Evolutionary conservation across 2,888 invertebrate species (phyloP).

Genomic region (Hoplodrina blanda): DNA sequence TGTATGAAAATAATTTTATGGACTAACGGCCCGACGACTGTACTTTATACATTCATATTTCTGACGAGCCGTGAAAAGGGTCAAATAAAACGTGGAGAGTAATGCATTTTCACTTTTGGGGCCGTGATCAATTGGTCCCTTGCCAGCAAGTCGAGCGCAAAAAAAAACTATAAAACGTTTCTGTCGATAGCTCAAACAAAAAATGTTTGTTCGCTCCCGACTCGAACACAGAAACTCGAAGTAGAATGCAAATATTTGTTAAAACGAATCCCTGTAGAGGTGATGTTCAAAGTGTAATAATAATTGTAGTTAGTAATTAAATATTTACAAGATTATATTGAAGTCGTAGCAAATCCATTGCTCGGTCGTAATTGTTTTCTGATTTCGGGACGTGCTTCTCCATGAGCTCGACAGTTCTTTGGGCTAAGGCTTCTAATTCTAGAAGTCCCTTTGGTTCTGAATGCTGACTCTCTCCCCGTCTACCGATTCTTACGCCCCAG

Average conservation of each 20-base stretch:
- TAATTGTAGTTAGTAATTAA: background rate
- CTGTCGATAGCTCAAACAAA: slow-evolving; percentile 32
- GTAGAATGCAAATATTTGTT: slow-evolving; percentile 31
- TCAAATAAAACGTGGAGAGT: slow-evolving; percentile 43
- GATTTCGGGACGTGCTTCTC: slow-evolving; percentile 68
- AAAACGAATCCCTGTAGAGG: slow-evolving; percentile 3
- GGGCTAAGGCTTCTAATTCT: slow-evolving; percentile 70
- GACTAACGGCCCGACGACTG: slow-evolving; percentile 8
- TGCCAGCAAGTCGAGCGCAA: slow-evolving; percentile 31
- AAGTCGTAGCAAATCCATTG: slow-evolving; percentile 74
- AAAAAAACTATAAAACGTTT: slow-evolving; percentile 38
- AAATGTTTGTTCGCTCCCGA: slow-evolving; percentile 27
- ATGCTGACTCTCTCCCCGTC: slow-evolving; percentile 51
- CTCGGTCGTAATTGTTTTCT: slow-evolving; percentile 63
- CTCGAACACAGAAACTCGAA: slow-evolving; percentile 19
- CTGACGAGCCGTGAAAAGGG: slow-evolving; percentile 31
- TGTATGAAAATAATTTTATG: slow-evolving; percentile 17
- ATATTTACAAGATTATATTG: slow-evolving; percentile 76
- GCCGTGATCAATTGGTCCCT: slow-evolving; percentile 50
- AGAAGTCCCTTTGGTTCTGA: slow-evolving; percentile 69
- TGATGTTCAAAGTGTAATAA: slow-evolving; percentile 1
- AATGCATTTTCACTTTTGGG: slow-evolving; percentile 40
- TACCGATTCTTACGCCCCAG: slow-evolving; percentile 68
- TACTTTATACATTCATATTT: slow-evolving; percentile 31
- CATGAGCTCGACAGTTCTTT: slow-evolving; percentile 70